phyloP scores from a whole-genome alignment of 2,888 invertebrate genomes.

The Therioaphis trifolii region DNA sequence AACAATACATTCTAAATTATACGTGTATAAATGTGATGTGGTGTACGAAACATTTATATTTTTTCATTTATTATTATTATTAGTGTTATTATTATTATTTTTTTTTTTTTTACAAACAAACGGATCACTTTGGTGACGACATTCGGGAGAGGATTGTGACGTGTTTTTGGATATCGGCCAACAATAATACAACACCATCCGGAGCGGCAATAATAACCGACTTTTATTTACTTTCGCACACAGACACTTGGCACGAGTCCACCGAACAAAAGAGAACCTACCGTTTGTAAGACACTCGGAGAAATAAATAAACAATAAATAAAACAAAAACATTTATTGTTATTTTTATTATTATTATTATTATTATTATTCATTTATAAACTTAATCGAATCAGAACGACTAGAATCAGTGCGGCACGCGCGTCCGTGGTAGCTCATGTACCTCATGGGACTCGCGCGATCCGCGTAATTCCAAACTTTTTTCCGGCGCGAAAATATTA shows the following conservation, averaged over 20 bases:
- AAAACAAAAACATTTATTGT: neutral
- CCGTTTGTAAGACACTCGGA: neutral
- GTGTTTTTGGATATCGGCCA: conserved; percentile 49
- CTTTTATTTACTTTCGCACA: conserved; percentile 49
- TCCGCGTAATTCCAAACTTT: neutral
- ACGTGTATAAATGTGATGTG: neutral
- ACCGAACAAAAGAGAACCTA: neutral
- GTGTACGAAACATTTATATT: no score
- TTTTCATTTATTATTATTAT: conserved; percentile 3
- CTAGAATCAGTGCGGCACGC: neutral
- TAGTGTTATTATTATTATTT: no score
- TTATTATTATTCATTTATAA: no score
- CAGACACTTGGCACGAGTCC: conserved; percentile 46
- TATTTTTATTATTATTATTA: neutral
- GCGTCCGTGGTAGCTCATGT: neutral
- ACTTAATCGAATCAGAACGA: neutral
- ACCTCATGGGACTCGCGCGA: neutral
- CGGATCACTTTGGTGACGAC: conserved; percentile 24
- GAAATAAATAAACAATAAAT: neutral
- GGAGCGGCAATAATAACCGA: conserved; percentile 49
- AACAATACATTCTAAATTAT: neutral
- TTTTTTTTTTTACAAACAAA: conserved; percentile 20
- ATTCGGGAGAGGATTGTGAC: neutral
- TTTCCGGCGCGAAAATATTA: neutral
- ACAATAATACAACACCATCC: conserved; percentile 44